phyloP scores from a whole-genome alignment of 2,888 invertebrate species.

The Epiblema foenella region DNA sequence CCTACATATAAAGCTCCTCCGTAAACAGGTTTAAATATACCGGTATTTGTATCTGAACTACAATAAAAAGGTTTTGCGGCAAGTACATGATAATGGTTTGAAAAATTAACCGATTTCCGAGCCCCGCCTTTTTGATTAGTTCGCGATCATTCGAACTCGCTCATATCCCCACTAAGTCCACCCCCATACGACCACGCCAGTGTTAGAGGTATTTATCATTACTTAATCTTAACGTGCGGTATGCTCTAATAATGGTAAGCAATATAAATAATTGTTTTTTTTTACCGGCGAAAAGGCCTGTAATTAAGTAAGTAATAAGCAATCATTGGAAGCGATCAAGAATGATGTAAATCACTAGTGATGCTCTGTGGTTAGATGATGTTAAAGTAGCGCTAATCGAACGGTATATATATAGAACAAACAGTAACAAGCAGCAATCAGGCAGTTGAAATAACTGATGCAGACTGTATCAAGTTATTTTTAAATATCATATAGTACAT shows the following conservation, averaged over 20 bases:
- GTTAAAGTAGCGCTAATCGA: background rate
- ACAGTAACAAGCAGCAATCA: no score
- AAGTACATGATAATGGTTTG: no score
- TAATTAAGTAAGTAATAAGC: slow-evolving; percentile 41
- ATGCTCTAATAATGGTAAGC: slow-evolving; percentile 51
- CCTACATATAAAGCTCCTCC: no score
- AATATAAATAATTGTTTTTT: slow-evolving; percentile 47
- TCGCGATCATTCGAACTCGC: background rate
- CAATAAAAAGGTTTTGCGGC: no score
- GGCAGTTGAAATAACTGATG: no score
- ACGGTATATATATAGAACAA: no score
- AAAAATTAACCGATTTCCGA: no score
- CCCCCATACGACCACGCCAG: slow-evolving; percentile 56
- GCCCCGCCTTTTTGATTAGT: no score
- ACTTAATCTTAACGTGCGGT: slow-evolving; percentile 54
- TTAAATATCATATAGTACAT: no score
- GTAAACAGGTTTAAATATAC: no score
- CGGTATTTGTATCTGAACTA: no score
- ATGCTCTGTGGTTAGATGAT: slow-evolving; percentile 18
- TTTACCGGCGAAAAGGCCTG: slow-evolving; percentile 38
- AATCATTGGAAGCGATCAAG: slow-evolving; percentile 30
- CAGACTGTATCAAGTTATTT: no score
- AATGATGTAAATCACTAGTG: slow-evolving; percentile 39
- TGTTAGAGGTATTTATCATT: slow-evolving; percentile 73
- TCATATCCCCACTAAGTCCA: slow-evolving; percentile 38